Conservation (phyloP, 1,140 invertebrate genomes). For the Helicorthomorpha holstii region DNA sequence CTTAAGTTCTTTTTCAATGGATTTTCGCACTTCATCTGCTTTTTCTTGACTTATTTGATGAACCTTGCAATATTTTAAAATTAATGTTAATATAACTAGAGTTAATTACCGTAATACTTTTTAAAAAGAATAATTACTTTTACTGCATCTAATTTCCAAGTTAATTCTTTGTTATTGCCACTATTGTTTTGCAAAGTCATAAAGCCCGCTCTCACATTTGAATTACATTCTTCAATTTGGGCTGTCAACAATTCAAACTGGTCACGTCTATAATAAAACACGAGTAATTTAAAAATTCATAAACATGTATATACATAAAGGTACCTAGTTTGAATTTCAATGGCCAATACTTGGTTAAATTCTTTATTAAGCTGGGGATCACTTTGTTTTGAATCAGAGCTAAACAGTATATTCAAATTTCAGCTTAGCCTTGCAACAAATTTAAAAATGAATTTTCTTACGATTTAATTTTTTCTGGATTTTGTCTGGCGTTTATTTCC, state of each 20-base stretch:
- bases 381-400: too few relatives aligned
- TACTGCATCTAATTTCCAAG: conserved; percentile 1
- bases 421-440: too few relatives aligned
- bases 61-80: neutral
- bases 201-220: neutral
- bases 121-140: conserved; percentile 2
- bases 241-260: neutral
- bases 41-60: conserved; percentile 6
- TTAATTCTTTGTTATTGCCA: neutral
- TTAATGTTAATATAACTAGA: too few relatives aligned
- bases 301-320: neutral
- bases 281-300: neutral
- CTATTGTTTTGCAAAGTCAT: neutral
- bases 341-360: neutral
- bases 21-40: conserved; percentile 1
- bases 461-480: too few relatives aligned
- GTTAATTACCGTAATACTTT: too few relatives aligned
- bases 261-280: neutral
- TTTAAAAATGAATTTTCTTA: too few relatives aligned
- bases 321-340: neutral
- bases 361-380: too few relatives aligned
- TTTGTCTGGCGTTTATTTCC: too few relatives aligned
- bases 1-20: neutral
- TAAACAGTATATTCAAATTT: too few relatives aligned
- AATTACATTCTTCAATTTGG: neutral